Evolutionary conservation across 2,888 invertebrate species (phyloP), one percentile per base, ranked within the genome.

Genomic region (Ceriagrion tenellum): DNA sequence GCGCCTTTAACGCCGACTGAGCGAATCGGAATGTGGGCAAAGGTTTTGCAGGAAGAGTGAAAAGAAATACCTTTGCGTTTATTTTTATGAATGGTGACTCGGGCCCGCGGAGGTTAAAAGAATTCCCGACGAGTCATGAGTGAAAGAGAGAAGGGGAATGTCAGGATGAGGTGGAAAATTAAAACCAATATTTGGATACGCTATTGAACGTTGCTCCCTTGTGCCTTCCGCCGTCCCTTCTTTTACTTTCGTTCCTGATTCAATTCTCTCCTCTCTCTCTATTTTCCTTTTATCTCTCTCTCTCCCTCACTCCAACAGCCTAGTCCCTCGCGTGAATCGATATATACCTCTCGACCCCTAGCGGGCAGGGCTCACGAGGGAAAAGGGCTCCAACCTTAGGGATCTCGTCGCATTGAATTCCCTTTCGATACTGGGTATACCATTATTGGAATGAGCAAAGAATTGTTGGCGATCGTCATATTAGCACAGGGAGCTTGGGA

Each of bases 151-250:
- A 13, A 35, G 16, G 81, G 35, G 81, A 35, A 81, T 81, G 35
- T 35, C 81, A 81, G 30, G 81, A 35, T 35, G 81, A 18, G 35
- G 35, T 81, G 81, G 81, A 13, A 81, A 81, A 81, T 81, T 81
- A 81, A 81, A 81, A 81, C 81, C 81, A 81, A 81, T 81, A 81
- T 81, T 81, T 81, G 35, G 81, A 35, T 81, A 81, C 35, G 35
- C 4, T 81, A 81, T 81, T 81, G 81, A 35, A 81, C 30, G 81
- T 81, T 81, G 81, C 30, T 81, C 81, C 35, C 35, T 30, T 35
- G 81, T 6, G 81, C 81, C 30, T 81, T 35, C 35, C 10, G 30
- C n/a, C 56, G 12, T 10, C 81, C 81, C 13, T 81, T 35, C 81
- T 13, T 81, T 81, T 35, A 13, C 81, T 35, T 81, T 81, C 81